phyloP scores from a whole-genome alignment of 2,888 invertebrate species.

The Charanyca ferruginea region DNA sequence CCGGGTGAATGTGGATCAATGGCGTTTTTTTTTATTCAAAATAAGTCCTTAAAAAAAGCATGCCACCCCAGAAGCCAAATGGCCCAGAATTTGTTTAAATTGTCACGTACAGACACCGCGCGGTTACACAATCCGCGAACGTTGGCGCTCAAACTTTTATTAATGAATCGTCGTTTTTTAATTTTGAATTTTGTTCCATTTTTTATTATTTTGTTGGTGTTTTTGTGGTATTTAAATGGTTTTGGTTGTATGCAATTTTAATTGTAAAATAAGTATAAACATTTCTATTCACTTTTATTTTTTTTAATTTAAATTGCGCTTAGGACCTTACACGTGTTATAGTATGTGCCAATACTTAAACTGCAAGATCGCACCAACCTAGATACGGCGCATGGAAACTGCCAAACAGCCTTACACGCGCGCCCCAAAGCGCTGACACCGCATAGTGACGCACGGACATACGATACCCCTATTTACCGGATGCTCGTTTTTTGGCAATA shows the following conservation, averaged over 20 bases:
- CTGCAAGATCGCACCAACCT: no score
- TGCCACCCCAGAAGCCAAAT: slow-evolving; percentile 90
- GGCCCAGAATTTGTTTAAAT: slow-evolving; percentile 91
- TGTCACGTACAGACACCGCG: slow-evolving; percentile 90
- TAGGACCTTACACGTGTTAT: no score
- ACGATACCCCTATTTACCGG: no score
- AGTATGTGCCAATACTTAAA: no score
- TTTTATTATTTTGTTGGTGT: not conserved
- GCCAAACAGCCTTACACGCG: no score
- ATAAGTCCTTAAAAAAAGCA: slow-evolving; percentile 86
- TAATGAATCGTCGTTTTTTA: slow-evolving; percentile 51
- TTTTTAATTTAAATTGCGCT: no score
- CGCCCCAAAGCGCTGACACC: no score
- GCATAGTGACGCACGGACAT: no score
- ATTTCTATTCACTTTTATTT: no score
- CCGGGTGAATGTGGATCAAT: slow-evolving; percentile 82
- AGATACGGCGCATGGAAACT: no score
- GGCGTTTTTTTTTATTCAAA: slow-evolving; percentile 86
- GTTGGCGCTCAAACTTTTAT: slow-evolving; percentile 77
- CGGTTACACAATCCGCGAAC: slow-evolving; percentile 85
- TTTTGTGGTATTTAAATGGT: not conserved
- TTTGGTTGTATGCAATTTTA: not conserved
- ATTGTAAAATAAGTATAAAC: no score
- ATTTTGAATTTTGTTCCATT: not conserved
- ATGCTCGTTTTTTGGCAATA: no score